Conservation (phyloP, 2,113 vertebrate species). For the Pyrgilauda ruficollis region DNA sequence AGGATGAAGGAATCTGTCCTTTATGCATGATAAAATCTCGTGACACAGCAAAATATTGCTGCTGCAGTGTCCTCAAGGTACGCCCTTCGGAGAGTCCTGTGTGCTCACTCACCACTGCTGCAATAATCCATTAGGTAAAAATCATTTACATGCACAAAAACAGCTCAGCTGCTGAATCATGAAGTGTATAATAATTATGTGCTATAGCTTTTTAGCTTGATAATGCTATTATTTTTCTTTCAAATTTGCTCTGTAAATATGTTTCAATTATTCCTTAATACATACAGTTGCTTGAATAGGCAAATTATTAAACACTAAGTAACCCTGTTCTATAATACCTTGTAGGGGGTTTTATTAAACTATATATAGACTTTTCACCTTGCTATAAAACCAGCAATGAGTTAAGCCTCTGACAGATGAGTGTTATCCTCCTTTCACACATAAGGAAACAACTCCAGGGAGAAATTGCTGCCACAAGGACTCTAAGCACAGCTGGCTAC, state of each 20-base stretch:
- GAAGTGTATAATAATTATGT: neutral
- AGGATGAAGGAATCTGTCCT: conserved; percentile 36
- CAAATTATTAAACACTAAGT: neutral
- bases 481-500: neutral
- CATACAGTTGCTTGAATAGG: neutral
- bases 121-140: conserved; percentile 59
- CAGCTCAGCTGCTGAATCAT: conserved; percentile 64
- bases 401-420: neutral
- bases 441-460: neutral
- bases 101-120: conserved; percentile 33
- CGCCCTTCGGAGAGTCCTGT: conserved; percentile 38
- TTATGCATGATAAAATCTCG: conserved; percentile 54
- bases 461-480: neutral
- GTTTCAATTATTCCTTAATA: conserved; percentile 12
- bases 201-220: neutral
- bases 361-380: neutral
- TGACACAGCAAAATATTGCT: conserved; percentile 69
- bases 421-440: neutral
- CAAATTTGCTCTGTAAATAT: neutral
- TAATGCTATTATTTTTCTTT: conserved; percentile 33
- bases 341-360: neutral
- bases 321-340: neutral
- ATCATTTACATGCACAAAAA: conserved; percentile 56
- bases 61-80: conserved; percentile 67
- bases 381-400: neutral